phyloP scores from a whole-genome alignment of 1,140 invertebrate species.

The Mylabris phalerata region DNA sequence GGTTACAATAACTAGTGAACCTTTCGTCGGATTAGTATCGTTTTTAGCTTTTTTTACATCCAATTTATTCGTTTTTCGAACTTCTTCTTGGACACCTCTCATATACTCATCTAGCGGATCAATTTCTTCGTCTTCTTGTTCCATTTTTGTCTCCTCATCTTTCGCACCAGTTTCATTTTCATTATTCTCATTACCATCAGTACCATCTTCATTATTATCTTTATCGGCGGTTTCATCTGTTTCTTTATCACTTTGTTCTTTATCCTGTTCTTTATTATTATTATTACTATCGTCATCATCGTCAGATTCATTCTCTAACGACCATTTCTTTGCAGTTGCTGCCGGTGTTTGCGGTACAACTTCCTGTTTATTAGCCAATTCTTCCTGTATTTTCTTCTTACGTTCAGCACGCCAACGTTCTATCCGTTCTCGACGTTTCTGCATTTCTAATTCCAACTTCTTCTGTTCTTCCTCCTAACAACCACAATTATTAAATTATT shows the following conservation, averaged over 20 bases:
- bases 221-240: conserved; percentile 30
- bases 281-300: conserved; percentile 53
- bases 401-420: conserved; percentile 87
- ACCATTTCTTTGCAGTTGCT: conserved; percentile 72
- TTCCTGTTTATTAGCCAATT: conserved; percentile 55
- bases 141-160: conserved; percentile 33
- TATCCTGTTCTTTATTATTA: conserved; percentile 48
- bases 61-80: conserved; percentile 82
- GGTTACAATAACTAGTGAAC: conserved; percentile 70
- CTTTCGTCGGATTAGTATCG: conserved; percentile 45
- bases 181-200: conserved; percentile 35
- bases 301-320: conserved; percentile 83
- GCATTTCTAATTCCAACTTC: conserved; percentile 91
- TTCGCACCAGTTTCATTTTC: conserved; percentile 19
- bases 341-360: conserved; percentile 57
- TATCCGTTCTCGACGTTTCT: conserved; percentile 87
- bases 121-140: conserved; percentile 35
- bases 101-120: conserved; percentile 40
- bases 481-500: conserved; percentile 11
- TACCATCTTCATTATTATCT: conserved; percentile 41
- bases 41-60: conserved; percentile 48
- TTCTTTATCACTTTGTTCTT: conserved; percentile 31
- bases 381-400: conserved; percentile 76
- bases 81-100: conserved; percentile 70
- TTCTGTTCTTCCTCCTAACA: conserved; percentile 73